phyloP scores from a whole-genome alignment of 2,888 invertebrate genomes.

The Creontiades dilutus region DNA sequence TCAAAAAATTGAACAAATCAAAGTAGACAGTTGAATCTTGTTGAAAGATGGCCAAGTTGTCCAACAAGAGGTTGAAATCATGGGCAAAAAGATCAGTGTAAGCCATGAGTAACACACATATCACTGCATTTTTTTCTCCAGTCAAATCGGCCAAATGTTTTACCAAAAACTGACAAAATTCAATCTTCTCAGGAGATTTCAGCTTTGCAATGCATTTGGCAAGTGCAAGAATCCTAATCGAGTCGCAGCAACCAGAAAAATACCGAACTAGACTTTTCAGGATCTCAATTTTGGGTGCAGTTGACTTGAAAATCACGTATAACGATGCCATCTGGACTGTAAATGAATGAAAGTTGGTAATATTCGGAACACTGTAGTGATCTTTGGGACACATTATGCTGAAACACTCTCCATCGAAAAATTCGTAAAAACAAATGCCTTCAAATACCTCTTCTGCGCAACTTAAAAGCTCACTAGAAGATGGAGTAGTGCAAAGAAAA shows the following conservation, averaged over 20 bases:
- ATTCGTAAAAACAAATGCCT: constrained; percentile 14
- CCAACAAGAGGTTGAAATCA: constrained; percentile 8
- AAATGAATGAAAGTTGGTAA: background rate
- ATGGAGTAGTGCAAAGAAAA: background rate
- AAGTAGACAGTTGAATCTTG: background rate
- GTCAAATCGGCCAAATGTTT: background rate
- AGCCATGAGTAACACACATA: background rate
- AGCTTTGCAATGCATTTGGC: constrained; percentile 47
- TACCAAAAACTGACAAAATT: constrained; percentile 22
- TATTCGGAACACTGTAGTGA: background rate
- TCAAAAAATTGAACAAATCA: constrained; percentile 32
- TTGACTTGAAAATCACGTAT: constrained; percentile 17
- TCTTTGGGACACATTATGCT: background rate
- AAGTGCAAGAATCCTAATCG: constrained; percentile 6
- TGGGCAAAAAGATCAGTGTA: background rate
- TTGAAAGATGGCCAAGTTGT: constrained; percentile 27
- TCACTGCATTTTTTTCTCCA: background rate
- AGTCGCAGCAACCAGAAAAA: background rate
- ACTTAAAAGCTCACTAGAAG: background rate
- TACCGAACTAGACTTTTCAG: constrained; percentile 15
- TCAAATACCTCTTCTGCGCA: background rate
- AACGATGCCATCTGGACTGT: background rate
- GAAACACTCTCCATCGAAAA: constrained; percentile 55
- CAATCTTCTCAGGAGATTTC: background rate
- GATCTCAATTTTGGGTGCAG: background rate